phyloP scores from a whole-genome alignment of 2,888 invertebrate species.

The Helobdella robusta region DNA sequence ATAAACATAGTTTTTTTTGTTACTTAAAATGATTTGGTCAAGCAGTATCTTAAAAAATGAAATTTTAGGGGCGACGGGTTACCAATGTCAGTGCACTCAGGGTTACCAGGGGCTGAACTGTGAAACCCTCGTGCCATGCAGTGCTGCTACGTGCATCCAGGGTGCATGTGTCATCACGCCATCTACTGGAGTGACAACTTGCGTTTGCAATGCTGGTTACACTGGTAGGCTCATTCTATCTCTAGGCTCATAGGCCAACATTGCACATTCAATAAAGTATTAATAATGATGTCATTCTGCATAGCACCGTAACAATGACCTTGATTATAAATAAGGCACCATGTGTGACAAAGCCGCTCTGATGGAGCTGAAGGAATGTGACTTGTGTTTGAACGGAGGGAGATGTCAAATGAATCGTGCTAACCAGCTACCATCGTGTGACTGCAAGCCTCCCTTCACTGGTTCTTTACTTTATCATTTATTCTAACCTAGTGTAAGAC shows the following conservation, averaged over 20 bases:
- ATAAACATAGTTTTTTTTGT: no score
- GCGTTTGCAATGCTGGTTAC: constrained; percentile 39
- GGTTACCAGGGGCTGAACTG: constrained; percentile 33
- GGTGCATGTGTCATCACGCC: constrained; percentile 37
- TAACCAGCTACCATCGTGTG: constrained; percentile 10
- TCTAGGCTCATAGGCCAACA: not conserved
- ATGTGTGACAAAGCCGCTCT: not conserved
- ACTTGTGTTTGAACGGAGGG: constrained; percentile 13
- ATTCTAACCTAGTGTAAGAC: no score
- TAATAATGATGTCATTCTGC: not conserved
- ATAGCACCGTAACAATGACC: not conserved
- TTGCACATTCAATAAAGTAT: not conserved
- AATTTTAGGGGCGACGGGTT: constrained; percentile 27
- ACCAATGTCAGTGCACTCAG: constrained; percentile 32
- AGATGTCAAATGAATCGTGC: not conserved
- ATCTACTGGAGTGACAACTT: constrained; percentile 32
- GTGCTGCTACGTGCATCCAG: constrained; percentile 37
- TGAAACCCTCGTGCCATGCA: constrained; percentile 36
- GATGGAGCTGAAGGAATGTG: not conserved
- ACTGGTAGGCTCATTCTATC: constrained; percentile 36
- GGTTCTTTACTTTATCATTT: no score
- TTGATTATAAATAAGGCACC: not conserved
- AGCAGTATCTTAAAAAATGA: no score
- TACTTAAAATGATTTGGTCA: no score
- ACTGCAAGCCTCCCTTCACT: constrained; percentile 14